Evolutionary conservation across 2,113 vertebrate genomes (phyloP), one percentile per base, ranked within the genome.

Genomic region (Corythoichthys haematopterus): DNA sequence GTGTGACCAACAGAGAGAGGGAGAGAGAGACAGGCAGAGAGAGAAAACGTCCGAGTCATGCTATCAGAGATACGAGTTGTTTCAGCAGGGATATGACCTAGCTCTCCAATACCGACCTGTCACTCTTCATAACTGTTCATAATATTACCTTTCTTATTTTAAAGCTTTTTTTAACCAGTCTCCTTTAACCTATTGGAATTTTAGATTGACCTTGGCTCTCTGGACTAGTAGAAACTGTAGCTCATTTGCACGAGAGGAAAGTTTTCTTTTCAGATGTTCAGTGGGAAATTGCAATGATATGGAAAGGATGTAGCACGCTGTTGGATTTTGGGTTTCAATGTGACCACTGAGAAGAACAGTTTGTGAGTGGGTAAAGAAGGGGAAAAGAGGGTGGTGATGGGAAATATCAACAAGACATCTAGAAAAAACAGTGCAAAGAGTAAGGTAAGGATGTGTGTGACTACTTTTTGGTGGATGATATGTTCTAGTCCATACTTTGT

Each of bases 341-440:
- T 82, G 82, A 85, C 71, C 38, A 72, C 43, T 82, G 50, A 77
- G 56, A 53, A 35, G 48, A 69, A 53, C 20, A 55, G 28, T 55
- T 71, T 62, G 57, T 74, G 68, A 45, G 65, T 66, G 63, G 46
- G 62, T 20, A 52, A 43, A 36, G 37, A 15, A 79, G 64, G 67
- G 74, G 76, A 64, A 52, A 35, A 61, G 61, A 77, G 78, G 64
- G 70, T 51, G 61, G 47, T 76, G 76, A 93, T 93, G 91, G 91
- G 92, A 87, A 90, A 91, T 76, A 79, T 87, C 71, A 91, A 90
- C 72, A 92, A 92, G 70, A 68, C 89, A 61, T 88, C 90, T 70
- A 90, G 87, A 85, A 89, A 80, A 76, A 84, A 81, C 73, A 84
- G 80, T 72, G 85, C 81, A 72, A 79, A 75, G 52, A 88, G 77